Conservation (phyloP, 2,888 invertebrate genomes). For the Syrista parreyssii region DNA sequence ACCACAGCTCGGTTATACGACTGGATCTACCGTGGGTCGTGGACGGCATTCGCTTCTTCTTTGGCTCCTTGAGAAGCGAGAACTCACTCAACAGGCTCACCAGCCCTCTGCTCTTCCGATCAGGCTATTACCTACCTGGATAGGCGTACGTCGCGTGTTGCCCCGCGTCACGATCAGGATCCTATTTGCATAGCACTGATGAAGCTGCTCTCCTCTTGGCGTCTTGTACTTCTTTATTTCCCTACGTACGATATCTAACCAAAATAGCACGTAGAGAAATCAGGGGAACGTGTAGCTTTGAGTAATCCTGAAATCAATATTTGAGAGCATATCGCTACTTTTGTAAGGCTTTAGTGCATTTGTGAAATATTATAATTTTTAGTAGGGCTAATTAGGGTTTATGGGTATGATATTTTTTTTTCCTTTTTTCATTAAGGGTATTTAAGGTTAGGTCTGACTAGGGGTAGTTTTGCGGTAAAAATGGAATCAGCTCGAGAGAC, state of each 20-base stretch:
- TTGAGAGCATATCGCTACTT: background rate
- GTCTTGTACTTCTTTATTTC: background rate
- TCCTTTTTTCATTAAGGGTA: background rate
- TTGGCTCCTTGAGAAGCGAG: constrained; percentile 34
- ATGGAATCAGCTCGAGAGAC: background rate
- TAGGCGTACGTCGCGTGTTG: constrained; percentile 50
- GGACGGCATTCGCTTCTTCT: constrained; percentile 29
- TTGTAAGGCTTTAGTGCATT: background rate
- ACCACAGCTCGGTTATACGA: constrained; percentile 35
- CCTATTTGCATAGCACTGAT: constrained; percentile 64
- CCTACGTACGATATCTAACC: background rate
- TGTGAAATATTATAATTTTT: background rate
- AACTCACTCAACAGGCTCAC: constrained; percentile 41
- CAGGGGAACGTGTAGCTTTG: background rate
- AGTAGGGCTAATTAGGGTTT: background rate
- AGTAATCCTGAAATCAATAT: background rate
- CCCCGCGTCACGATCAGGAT: constrained; percentile 63
- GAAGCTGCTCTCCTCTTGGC: constrained; percentile 50
- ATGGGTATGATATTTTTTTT: background rate
- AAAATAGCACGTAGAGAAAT: background rate
- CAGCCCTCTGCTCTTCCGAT: constrained; percentile 14
- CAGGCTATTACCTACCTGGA: background rate
- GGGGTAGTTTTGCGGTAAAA: background rate
- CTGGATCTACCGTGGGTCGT: constrained; percentile 44
- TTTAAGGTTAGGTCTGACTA: background rate